phyloP scores from a whole-genome alignment of 1,140 invertebrate genomes.

The Lordiphosa collinella region DNA sequence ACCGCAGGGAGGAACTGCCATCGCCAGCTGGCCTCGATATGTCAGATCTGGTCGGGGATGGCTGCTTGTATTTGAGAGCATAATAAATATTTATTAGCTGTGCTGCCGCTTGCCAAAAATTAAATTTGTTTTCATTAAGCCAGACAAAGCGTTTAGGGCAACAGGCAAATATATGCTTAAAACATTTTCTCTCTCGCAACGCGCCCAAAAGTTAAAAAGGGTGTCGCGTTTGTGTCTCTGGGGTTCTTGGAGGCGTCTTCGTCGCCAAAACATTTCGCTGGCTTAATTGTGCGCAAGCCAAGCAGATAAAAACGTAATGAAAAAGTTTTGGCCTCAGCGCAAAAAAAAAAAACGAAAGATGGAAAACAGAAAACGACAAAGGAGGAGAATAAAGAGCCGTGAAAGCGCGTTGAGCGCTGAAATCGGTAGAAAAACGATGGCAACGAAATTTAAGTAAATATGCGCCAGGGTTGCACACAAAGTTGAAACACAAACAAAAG shows the following conservation, averaged over 20 bases:
- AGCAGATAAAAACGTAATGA: conserved; percentile 68
- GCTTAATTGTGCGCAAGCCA: conserved; percentile 70
- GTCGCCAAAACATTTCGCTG: conserved; percentile 61
- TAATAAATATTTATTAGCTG: conserved; percentile 73
- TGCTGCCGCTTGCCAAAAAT: conserved; percentile 52
- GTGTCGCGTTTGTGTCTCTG: conserved; percentile 22
- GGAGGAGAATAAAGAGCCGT: conserved; percentile 7
- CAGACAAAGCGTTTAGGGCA: conserved; percentile 58
- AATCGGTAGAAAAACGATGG: conserved; percentile 36
- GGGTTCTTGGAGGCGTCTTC: conserved; percentile 29
- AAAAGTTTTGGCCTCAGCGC: conserved; percentile 53
- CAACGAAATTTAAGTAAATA: conserved; percentile 75
- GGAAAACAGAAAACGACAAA: conserved; percentile 9
- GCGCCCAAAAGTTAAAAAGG: conserved; percentile 67
- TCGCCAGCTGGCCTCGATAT: neutral
- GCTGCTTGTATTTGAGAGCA: conserved; percentile 12
- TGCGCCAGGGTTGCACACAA: conserved; percentile 57
- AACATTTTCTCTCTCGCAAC: conserved; percentile 34
- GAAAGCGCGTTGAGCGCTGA: conserved; percentile 54
- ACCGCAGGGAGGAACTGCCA: neutral
- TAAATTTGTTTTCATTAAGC: conserved; percentile 73
- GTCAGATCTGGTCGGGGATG: neutral
- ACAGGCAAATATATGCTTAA: conserved; percentile 38
- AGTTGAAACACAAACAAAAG: conserved; percentile 68
- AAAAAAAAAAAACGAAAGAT: conserved; percentile 5